Evolutionary conservation across 1,140 invertebrate genomes (phyloP), one percentile per base, ranked within the genome.

Genomic region (Drosophila chauvacae): DNA sequence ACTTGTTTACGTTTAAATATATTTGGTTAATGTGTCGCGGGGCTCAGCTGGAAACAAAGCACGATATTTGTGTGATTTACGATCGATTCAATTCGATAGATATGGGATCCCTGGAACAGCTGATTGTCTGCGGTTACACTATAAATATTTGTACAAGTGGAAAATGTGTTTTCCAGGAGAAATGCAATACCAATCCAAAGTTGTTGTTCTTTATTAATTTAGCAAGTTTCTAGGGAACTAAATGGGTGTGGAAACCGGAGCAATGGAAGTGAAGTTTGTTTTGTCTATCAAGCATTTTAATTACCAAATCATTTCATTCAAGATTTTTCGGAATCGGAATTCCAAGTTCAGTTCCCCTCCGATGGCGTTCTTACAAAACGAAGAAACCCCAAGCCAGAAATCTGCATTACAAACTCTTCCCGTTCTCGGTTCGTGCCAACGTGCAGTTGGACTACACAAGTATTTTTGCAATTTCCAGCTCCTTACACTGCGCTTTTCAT

Each of bases 91-190:
- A 18, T 28, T 30, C 55, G 69, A 42, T 72, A 42, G 69, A 72
- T 60, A 60, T 72, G 44, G 44, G 69, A 72, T 72, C 37, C 44
- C 30, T 37, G 66, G 66, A 72, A 72, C 69, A 72, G 69, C 69
- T 72, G 69, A 72, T 72, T 58, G 66, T 59, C 69, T 72, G 69
- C 45, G 26, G 55, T 72, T 73, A 50, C 70, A 50, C 42, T 33
- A 73, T 72, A 72, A 73, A 73, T 72, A 73, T 73, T 73, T 72
- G 39, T 59, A 51, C 70, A 73, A 73, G 68, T 72, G 53, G 70
- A 41, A 72, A 73, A 72, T 72, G 16, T 72, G 70, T 60, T 70
- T 57, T 72, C 68, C 37, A 30, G 30, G 1, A 45, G 68, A 73
- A 72, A 73, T 60, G 45, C 69, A 72, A 72, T 60, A 72, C 39